phyloP scores from a whole-genome alignment of 2,888 invertebrate genomes.

The Nebria salina region DNA sequence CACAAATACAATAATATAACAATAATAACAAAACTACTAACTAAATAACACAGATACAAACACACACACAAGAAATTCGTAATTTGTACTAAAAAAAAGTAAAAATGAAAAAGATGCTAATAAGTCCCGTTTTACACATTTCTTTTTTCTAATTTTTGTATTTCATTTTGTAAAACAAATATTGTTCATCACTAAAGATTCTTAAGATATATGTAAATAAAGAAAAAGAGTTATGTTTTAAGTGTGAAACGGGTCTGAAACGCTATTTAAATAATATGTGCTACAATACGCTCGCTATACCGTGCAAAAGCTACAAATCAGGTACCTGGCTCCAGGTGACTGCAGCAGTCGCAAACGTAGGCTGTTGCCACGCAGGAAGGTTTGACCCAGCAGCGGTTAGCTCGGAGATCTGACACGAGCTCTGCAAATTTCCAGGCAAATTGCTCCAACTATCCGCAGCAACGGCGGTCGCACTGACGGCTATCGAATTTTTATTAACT shows the following conservation, averaged over 20 bases:
- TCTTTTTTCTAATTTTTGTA: neutral
- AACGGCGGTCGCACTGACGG: conserved; percentile 62
- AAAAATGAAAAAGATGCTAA: neutral
- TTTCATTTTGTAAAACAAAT: neutral
- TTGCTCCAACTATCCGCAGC: conserved; percentile 71
- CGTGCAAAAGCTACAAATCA: conserved; percentile 50
- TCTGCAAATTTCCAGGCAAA: conserved; percentile 71
- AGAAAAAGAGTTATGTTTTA: neutral
- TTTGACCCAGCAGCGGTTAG: conserved; percentile 57
- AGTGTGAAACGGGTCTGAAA: conserved; percentile 1
- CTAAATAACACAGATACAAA: conserved; percentile 45
- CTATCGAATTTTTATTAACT: conserved; percentile 58
- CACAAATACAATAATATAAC: conserved; percentile 43
- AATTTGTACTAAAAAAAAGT: conserved; percentile 7
- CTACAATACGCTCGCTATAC: conserved; percentile 21
- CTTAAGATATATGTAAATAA: too few species aligned
- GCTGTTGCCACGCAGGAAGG: conserved; percentile 54
- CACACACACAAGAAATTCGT: conserved; percentile 26
- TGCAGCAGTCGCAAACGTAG: conserved; percentile 56
- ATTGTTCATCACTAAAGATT: too few species aligned
- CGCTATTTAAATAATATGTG: neutral
- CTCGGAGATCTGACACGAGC: conserved; percentile 73
- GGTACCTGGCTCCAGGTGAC: conserved; percentile 65
- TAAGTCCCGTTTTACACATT: neutral
- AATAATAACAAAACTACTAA: conserved; percentile 39